Evolutionary conservation across 2,888 invertebrate genomes (phyloP), one percentile per base, ranked within the genome.

Genomic region (Drosophila neoperkinsi): DNA sequence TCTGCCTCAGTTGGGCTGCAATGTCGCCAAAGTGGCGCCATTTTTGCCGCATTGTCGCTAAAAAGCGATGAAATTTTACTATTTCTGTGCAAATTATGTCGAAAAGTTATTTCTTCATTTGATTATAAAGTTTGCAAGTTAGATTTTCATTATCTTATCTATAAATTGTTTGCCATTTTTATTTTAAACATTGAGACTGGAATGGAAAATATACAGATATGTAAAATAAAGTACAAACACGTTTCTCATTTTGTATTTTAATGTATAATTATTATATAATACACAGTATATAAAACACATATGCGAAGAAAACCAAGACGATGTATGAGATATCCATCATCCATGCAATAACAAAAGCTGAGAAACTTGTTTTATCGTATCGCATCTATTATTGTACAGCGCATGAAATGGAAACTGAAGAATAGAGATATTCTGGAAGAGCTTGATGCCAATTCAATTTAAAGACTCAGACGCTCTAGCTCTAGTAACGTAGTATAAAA

Each of bases 11-110:
- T 34, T 41, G 11, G 53, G 46, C 31, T 36, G 69, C 74, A 65
- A 58, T 50, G 82, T 80, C 92, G 92, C 82, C 92, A 84, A 77
- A 78, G 83, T 81, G 92, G 92, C 92, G 93, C 93, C 92, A 90
- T 81, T 88, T 91, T 91, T 91, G 91, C 79, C 92, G 92, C 92
- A 92, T 84, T 90, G 84, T 78, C 77, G 77, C 59, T 67, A 25
- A 61, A 56, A 56, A 25, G 25, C 18, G 41, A 30, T 38, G 18
- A 50, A 59, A 62, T 78, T 72, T 49, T 51, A 21, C n/a, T 21
- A 43, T 61, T 55, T 43, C 58, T 51, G 28, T n/a, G 41, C n/a
- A 67, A 28, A 41, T 55, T 28, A 13, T 64, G 7, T 38, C 31
- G n/a, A 5, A 13, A 31, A 62, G 28, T 36, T 11, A 33, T 38